A percentile compares a stretch with the other conserved stretches of the same genome.
Conservation (phyloP, 92 coral and sea anemone species). For the Nematostella vectensis region DNA sequence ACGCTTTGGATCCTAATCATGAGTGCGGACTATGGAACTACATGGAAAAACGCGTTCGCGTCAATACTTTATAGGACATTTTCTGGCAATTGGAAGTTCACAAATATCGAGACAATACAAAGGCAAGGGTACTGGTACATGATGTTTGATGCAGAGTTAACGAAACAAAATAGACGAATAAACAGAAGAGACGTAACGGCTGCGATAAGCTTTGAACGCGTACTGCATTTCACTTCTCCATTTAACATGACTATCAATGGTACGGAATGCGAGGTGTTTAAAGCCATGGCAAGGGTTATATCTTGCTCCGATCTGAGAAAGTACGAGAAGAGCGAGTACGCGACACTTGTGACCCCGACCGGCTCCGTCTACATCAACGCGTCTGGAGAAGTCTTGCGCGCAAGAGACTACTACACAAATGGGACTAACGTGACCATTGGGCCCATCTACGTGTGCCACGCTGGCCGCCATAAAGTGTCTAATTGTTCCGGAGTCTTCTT, state of each 20-base stretch:
- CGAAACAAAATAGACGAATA: too few relatives aligned
- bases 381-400: conserved; percentile 11
- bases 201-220: neutral
- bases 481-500: conserved; percentile 26
- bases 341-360: conserved; percentile 3
- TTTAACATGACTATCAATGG: neutral
- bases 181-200: too few relatives aligned
- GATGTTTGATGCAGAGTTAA: too few relatives aligned
- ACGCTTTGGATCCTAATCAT: too few relatives aligned
- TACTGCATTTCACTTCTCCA: conserved; percentile 5
- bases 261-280: conserved; percentile 8
- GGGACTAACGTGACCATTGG: too few relatives aligned
- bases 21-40: too few relatives aligned
- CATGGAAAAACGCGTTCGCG: too few relatives aligned
- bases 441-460: conserved; percentile 28
- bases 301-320: conserved; percentile 16
- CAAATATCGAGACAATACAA: too few relatives aligned
- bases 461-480: conserved; percentile 3
- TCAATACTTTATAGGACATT: too few relatives aligned
- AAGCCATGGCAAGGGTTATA: conserved; percentile 10
- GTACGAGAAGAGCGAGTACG: conserved; percentile 14
- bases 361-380: conserved; percentile 14
- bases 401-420: conserved; percentile 4
- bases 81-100: too few relatives aligned
- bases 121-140: too few relatives aligned